A percentile compares a stretch with the other conserved stretches of the same genome.
Conservation (phyloP, 2,113 vertebrate species). For the Albula glossodonta region DNA sequence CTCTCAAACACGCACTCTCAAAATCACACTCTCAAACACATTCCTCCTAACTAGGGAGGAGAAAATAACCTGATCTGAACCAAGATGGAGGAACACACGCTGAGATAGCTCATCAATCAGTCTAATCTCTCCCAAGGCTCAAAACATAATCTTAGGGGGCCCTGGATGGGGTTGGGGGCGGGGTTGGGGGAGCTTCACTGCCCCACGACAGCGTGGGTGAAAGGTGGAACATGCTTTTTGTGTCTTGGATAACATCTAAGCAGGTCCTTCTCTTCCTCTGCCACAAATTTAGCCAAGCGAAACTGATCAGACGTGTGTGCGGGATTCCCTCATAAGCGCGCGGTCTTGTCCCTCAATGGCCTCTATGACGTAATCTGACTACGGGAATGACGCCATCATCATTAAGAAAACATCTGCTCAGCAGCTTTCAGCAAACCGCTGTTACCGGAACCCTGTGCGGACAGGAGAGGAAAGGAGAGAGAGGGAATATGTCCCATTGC, state of each 20-base stretch:
- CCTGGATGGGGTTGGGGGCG: no score
- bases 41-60: no score
- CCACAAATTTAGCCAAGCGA: not conserved
- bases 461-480: not conserved
- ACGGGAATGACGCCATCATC: constrained; percentile 35
- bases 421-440: not conserved
- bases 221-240: not conserved
- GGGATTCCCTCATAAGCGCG: not conserved
- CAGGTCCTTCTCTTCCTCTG: not conserved
- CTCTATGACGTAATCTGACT: constrained; percentile 14
- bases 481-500: not conserved
- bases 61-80: no score
- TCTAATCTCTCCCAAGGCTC: no score
- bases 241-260: not conserved
- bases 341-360: not conserved
- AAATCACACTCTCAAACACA: no score
- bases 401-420: constrained; percentile 41
- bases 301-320: not conserved
- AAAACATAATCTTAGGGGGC: no score
- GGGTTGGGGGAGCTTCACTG: no score
- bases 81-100: no score
- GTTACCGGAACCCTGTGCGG: not conserved
- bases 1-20: no score
- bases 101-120: no score
- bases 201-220: no score